phyloP scores from a whole-genome alignment of 2,113 vertebrate species.

The Pterocles burchelli region DNA sequence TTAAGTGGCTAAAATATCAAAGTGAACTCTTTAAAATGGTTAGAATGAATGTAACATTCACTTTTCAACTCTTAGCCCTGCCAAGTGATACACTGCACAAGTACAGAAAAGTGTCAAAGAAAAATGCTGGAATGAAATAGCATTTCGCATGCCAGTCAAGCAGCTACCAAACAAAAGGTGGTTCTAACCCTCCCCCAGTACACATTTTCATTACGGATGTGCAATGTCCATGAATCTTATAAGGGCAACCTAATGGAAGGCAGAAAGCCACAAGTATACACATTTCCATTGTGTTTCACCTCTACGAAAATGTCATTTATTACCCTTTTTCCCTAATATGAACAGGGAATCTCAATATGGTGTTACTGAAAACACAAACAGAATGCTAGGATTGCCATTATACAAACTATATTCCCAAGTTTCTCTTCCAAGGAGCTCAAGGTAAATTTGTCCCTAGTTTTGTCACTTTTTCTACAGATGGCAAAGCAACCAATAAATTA shows the following conservation, averaged over 20 bases:
- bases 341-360: background rate
- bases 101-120: slow-evolving; percentile 23
- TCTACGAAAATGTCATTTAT: background rate
- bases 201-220: background rate
- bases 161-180: slow-evolving; percentile 35
- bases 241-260: background rate
- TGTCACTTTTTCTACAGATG: background rate
- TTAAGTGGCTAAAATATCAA: slow-evolving; percentile 61
- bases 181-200: background rate
- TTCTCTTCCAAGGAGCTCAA: background rate
- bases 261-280: background rate
- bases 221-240: background rate
- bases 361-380: background rate
- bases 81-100: slow-evolving; percentile 12
- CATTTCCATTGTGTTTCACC: background rate
- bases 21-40: slow-evolving; percentile 46
- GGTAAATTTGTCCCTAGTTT: background rate
- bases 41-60: slow-evolving; percentile 7
- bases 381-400: background rate
- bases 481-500: background rate
- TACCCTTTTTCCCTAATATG: background rate
- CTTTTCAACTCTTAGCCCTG: slow-evolving; percentile 11
- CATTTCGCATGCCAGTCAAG: slow-evolving; percentile 2
- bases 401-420: background rate
- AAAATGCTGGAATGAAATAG: slow-evolving; percentile 16